phyloP scores from a whole-genome alignment of 2,888 invertebrate genomes.

The Tenthredo livida region DNA sequence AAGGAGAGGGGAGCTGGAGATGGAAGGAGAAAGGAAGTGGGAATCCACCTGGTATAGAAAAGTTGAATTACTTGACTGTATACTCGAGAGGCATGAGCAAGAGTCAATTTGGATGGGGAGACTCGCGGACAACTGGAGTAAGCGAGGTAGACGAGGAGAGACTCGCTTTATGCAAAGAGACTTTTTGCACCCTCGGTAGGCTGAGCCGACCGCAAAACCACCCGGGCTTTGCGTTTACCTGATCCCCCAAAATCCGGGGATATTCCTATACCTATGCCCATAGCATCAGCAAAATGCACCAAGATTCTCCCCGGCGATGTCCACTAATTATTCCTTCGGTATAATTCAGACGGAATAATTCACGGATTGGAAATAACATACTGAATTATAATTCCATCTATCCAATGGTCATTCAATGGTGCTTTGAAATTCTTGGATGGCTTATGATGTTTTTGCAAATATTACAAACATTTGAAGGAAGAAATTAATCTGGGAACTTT shows the following conservation, averaged over 20 bases:
- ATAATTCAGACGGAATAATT: background rate
- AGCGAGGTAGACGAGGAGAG: conserved; percentile 4
- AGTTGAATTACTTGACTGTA: conserved; percentile 44
- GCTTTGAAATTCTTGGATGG: background rate
- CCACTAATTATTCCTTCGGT: background rate
- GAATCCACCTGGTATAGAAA: conserved; percentile 40
- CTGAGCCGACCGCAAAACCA: conserved; percentile 4
- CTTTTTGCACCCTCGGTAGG: conserved; percentile 47
- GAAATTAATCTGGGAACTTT: background rate
- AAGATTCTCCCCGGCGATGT: background rate
- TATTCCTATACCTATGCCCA: background rate
- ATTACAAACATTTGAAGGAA: background rate
- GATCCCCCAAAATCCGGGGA: background rate
- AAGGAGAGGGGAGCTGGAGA: background rate
- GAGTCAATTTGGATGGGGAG: conserved; percentile 42
- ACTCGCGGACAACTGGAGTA: background rate
- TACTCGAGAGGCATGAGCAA: conserved; percentile 28
- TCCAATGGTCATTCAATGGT: background rate
- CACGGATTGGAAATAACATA: background rate
- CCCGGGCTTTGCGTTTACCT: conserved; percentile 9
- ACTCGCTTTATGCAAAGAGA: conserved; percentile 51
- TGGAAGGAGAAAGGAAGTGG: background rate
- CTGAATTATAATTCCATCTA: background rate
- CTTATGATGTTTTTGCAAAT: background rate
- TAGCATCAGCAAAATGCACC: background rate